Evolutionary conservation across 2,797 vertebrate genomes (phyloP).

Genomic region (Orestias chungarensis): DNA sequence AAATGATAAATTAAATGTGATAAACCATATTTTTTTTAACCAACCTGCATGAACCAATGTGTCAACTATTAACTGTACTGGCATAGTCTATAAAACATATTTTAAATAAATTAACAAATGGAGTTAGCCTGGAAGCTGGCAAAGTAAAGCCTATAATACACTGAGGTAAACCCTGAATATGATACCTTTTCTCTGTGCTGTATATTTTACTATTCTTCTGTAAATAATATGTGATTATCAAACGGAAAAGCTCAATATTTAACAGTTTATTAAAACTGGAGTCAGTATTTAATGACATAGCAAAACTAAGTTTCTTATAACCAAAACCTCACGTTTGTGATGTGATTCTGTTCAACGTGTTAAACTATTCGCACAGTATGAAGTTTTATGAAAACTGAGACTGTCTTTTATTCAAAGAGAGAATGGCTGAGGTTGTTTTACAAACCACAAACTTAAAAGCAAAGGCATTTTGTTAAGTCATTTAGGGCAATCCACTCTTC

Average conservation of each 20-base stretch:
- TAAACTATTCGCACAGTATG: neutral
- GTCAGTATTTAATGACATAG: neutral
- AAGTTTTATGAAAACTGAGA: conserved; percentile 26
- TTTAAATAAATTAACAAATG: too few species aligned
- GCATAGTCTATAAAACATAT: too few species aligned
- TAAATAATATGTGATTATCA: neutral
- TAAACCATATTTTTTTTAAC: neutral
- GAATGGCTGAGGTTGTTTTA: conserved; percentile 36
- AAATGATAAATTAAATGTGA: neutral
- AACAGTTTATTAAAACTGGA: neutral
- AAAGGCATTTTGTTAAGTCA: conserved; percentile 35
- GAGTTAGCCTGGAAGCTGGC: too few species aligned
- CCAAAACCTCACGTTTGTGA: neutral
- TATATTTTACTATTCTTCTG: neutral
- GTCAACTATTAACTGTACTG: too few species aligned
- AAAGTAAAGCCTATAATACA: too few species aligned
- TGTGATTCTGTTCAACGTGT: neutral
- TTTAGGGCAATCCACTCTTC: conserved; percentile 33
- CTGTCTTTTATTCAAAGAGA: conserved; percentile 39
- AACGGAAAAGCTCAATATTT: neutral
- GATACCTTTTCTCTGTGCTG: neutral
- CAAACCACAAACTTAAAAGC: conserved; percentile 35
- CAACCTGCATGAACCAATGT: too few species aligned
- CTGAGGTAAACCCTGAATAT: too few species aligned
- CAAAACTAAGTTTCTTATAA: neutral